Conservation (phyloP, 1,140 invertebrate genomes). For the Danaus melanippus region DNA sequence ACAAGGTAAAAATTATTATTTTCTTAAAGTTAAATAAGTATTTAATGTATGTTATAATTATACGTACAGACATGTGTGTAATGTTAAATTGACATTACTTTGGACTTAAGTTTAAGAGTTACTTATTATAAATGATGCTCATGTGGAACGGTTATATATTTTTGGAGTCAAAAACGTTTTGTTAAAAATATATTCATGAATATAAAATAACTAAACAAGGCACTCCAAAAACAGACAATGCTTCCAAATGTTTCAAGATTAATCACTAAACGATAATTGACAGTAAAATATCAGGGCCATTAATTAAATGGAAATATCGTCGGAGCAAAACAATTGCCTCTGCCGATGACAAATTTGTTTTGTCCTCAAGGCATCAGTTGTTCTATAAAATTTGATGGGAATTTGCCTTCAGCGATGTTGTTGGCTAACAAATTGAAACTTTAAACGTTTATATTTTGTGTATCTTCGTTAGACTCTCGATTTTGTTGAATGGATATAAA, state of each 20-base stretch:
- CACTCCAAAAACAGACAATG: constrained; percentile 2
- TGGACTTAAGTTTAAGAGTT: no score
- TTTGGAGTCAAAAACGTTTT: no score
- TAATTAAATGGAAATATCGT: constrained; percentile 57
- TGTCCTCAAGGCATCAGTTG: constrained; percentile 44
- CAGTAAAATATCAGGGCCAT: constrained; percentile 56
- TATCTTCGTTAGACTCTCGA: not conserved
- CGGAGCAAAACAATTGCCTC: constrained; percentile 43
- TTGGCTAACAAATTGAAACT: constrained; percentile 7
- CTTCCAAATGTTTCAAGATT: constrained; percentile 23
- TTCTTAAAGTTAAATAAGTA: no score
- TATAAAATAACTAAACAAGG: not conserved
- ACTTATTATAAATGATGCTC: no score
- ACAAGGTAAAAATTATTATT: no score
- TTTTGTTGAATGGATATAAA: no score
- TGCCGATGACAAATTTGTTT: constrained; percentile 52
- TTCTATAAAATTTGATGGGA: constrained; percentile 39
- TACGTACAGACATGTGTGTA: no score
- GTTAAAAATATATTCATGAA: no score
- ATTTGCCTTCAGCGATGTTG: constrained; percentile 6
- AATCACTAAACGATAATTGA: constrained; percentile 42
- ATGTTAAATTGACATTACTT: no score
- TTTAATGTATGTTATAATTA: no score
- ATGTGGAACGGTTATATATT: no score
- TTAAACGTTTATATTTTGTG: constrained; percentile 1